These are phyloP conservation scores for Euclidia mi DNA, from an alignment of 2,888 invertebrate species.

Conservation along the genomic window DNA sequence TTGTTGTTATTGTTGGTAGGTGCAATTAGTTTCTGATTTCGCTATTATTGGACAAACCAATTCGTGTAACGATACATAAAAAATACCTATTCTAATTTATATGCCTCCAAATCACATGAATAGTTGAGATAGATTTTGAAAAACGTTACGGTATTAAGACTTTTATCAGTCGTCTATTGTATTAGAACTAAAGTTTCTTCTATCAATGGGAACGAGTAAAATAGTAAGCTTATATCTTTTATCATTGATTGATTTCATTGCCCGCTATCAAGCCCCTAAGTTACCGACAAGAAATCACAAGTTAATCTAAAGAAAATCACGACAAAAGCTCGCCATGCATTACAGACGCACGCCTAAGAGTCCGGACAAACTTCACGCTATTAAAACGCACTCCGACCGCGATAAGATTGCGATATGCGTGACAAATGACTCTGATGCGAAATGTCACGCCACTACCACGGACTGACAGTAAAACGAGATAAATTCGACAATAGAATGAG, in stretches of 20 bases:
- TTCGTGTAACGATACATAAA: too few species aligned
- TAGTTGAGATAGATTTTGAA: too few species aligned
- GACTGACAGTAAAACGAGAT: constrained; percentile 50
- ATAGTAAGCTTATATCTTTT: neutral
- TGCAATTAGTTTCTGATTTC: too few species aligned
- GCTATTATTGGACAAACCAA: too few species aligned
- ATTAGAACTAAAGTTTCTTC: too few species aligned
- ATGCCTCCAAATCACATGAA: too few species aligned
- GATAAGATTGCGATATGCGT: constrained; percentile 60
- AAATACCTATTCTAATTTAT: too few species aligned
- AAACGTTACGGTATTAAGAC: too few species aligned
- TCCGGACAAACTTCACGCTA: constrained; percentile 51
- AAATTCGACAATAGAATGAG: constrained; percentile 35
- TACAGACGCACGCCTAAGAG: constrained; percentile 40
- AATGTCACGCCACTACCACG: constrained; percentile 60
- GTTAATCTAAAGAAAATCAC: constrained; percentile 23
- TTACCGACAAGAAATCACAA: constrained; percentile 8
- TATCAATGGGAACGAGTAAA: too few species aligned
- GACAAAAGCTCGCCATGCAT: constrained; percentile 37
- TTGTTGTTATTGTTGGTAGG: too few species aligned
- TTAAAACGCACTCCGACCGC: constrained; percentile 47
- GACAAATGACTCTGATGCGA: constrained; percentile 59
- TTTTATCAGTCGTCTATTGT: too few species aligned
- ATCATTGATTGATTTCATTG: neutral
- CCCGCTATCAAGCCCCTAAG: neutral